Base-by-base conservation (phyloP, 2,113 vertebrate genomes). In the Pangasianodon hypophthalmus region DNA sequence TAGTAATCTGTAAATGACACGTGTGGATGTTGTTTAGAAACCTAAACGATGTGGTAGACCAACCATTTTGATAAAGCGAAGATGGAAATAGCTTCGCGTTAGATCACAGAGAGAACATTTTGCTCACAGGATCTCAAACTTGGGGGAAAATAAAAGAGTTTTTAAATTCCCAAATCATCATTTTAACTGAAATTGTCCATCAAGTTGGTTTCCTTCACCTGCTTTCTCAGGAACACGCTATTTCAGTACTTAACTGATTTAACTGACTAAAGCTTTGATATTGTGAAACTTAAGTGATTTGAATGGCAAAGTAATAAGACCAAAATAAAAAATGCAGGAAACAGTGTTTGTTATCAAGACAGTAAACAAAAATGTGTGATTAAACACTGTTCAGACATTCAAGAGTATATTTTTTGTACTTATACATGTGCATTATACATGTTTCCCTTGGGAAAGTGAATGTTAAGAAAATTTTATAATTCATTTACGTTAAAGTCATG, bases 181-280 rank as follows among this genome's bases (percentile, higher is more conserved):
- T 89, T 88, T 87, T 50, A 69, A 86, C n/a, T 92, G 91, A 93
- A 95, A 94, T 58, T 64, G 93, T 64, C 88, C 87, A 80, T 85
- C 90, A 32, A 93, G 91, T 92, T 91, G 44, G 88, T 95, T 92
- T 87, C 87, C 83, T 90, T 84, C 92, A 91, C 86, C 86, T 89
- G 81, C 32, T n/a, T 19, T 46, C 84, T 64, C 44, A 48, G 54
- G 77, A 90, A 86, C 26, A 87, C 50, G 21, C 16, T 32, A n/a
- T 37, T 24, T 52, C 62, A 37, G 14, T 24, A 69, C 26, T 18
- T 48, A 10, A 32, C 13, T 8, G 52, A 1, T 3, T 64, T n/a
- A 44, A 60, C 44, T 29, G 58, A 21, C 19, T 16, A 9, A 24
- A 32, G 64, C 64, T 71, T 37, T 71, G n/a, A 71, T 71, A 71